phyloP scores from a whole-genome alignment of 2,888 invertebrate species.

The Cantharis nigra region DNA sequence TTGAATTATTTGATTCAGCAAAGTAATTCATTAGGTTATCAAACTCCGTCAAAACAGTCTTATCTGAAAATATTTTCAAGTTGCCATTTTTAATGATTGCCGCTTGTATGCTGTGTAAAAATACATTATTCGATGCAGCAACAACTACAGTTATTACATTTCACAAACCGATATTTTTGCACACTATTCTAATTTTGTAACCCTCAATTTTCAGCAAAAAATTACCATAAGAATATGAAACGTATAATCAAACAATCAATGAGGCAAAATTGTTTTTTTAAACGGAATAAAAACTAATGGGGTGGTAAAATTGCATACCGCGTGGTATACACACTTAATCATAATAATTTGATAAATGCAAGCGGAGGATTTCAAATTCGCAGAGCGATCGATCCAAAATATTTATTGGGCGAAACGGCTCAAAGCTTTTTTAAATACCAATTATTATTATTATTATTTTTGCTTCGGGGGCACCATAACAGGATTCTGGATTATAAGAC shows the following conservation, averaged over 20 bases:
- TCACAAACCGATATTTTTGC: background rate
- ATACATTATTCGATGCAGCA: background rate
- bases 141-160: background rate
- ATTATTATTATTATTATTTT: too few relatives aligned
- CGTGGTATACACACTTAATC: background rate
- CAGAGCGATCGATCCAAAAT: background rate
- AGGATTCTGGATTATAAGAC: too few relatives aligned
- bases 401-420: background rate
- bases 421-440: too few relatives aligned
- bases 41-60: background rate
- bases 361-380: background rate
- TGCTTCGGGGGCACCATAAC: background rate
- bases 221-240: background rate
- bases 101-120: background rate
- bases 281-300: conserved; percentile 5
- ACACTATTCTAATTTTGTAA: background rate
- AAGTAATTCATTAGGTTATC: background rate
- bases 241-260: background rate
- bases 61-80: background rate
- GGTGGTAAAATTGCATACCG: background rate
- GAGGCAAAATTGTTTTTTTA: background rate
- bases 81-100: background rate
- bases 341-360: background rate
- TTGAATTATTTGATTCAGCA: background rate
- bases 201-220: background rate